Evolutionary conservation across 2,113 vertebrate species (phyloP).

Genomic region (Osmerus mordax): DNA sequence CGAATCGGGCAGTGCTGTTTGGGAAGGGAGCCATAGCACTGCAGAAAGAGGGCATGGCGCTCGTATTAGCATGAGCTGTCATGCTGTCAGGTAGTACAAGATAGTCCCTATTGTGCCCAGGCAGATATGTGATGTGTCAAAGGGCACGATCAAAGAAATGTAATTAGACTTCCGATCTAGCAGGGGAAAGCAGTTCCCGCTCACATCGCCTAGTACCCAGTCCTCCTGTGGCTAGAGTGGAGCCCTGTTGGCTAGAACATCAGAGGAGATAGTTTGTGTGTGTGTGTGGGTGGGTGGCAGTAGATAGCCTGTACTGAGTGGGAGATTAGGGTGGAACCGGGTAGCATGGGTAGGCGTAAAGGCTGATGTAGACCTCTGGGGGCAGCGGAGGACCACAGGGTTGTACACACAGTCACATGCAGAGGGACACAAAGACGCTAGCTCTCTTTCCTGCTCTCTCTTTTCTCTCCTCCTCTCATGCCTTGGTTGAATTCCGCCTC

Average conservation of each 20-base stretch:
- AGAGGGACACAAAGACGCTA: not conserved
- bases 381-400: conserved; percentile 37
- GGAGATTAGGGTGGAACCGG: conserved; percentile 3
- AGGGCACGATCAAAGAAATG: conserved; percentile 32
- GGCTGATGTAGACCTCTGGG: conserved; percentile 39
- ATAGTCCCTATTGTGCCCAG: conserved; percentile 21
- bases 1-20: not conserved
- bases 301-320: conserved; percentile 2
- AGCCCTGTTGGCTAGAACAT: conserved; percentile 12
- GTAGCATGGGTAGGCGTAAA: conserved; percentile 9
- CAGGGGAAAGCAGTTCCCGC: conserved; percentile 46
- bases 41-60: not conserved
- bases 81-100: not conserved
- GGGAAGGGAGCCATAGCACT: not conserved
- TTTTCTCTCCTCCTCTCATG: conserved; percentile 6
- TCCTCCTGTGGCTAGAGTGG: too few relatives aligned
- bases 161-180: too few relatives aligned
- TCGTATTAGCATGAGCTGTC: not conserved
- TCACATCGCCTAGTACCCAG: conserved; percentile 23
- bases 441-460: not conserved
- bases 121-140: conserved; percentile 35
- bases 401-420: not conserved
- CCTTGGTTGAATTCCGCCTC: conserved; percentile 32
- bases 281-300: conserved; percentile 4
- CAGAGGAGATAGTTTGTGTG: conserved; percentile 9